phyloP scores from a whole-genome alignment of 2,113 vertebrate genomes.

The Lipotes vexillifer region DNA sequence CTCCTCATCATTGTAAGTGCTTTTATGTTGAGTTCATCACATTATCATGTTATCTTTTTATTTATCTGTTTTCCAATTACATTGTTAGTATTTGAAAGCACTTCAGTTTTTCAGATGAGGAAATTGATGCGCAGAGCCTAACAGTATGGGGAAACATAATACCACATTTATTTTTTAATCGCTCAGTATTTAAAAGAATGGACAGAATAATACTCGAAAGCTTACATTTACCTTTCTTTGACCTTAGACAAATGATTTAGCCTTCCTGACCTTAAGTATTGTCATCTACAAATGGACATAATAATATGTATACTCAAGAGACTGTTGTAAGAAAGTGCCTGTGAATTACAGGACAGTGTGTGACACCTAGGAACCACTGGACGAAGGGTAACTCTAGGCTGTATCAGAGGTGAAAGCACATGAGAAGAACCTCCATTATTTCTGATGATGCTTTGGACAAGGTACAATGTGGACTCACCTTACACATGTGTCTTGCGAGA shows the following conservation, averaged over 20 bases:
- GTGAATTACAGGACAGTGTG: neutral
- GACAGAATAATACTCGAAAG: neutral
- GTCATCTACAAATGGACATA: neutral
- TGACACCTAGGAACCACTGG: neutral
- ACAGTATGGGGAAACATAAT: neutral
- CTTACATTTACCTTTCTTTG: neutral
- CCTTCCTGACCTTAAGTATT: neutral
- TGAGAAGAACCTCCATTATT: neutral
- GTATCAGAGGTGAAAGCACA: neutral
- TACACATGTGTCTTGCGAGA: neutral
- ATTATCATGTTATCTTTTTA: neutral
- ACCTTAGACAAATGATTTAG: neutral
- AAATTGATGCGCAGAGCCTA: neutral
- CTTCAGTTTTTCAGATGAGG: neutral
- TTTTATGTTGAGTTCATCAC: neutral
- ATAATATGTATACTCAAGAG: neutral
- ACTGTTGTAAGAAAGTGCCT: neutral
- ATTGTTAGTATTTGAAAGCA: neutral
- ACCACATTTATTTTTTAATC: neutral
- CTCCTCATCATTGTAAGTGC: neutral
- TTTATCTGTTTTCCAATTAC: neutral
- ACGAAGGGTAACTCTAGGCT: neutral
- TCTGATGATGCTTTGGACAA: neutral
- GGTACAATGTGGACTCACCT: neutral
- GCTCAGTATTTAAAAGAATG: neutral